Evolutionary conservation across 2,797 vertebrate genomes (phyloP), one percentile per base, ranked within the genome.

Genomic region (Pseudomugil tenellus): DNA sequence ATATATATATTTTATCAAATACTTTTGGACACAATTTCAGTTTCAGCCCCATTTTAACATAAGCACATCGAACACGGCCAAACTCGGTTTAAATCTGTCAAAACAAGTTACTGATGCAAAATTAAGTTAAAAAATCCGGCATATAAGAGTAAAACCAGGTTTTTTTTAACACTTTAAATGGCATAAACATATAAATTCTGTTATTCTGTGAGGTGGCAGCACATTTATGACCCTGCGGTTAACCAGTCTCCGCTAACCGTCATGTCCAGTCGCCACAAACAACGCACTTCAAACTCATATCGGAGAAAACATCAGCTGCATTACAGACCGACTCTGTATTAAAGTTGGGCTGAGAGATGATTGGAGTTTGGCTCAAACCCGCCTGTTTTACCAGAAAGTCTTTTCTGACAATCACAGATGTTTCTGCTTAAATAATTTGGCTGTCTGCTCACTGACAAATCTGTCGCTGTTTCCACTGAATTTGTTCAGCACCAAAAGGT

Each of bases 171-270:
- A 46, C 31, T 35, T 43, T 63, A 54, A 26, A 6, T 1, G 23
- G 21, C 9, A 14, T 67, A 63, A 75, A 58, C 26, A 58, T 72
- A 32, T 74, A 64, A 39, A 74, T 74, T 77, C 46, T 39, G 51
- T 51, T 63, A 54, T 26, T 58, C 51, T 75, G 80, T 19, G 76
- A 89, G 80, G 84, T 87, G 86, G 75, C 81, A 72, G 84, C 63
- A 73, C 77, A 80, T 83, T 88, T 87, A 85, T 82, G 77, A 73
- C 28, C 0, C 63, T 66, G 67, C 58, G 79, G 79, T 85, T 80
- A 88, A 87, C 87, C 88, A 73, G 46, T 70, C 58, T 51, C 31
- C 81, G 72, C 61, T 28, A 76, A 75, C 63, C 51, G 57, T 51
- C 60, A 76, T 80, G 63, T 85, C 80, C 48, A 64, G 60, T 46